These are phyloP conservation scores for Mactromeris polynyma DNA, from an alignment of 2,888 invertebrate species.

Conservation along the genomic window DNA sequence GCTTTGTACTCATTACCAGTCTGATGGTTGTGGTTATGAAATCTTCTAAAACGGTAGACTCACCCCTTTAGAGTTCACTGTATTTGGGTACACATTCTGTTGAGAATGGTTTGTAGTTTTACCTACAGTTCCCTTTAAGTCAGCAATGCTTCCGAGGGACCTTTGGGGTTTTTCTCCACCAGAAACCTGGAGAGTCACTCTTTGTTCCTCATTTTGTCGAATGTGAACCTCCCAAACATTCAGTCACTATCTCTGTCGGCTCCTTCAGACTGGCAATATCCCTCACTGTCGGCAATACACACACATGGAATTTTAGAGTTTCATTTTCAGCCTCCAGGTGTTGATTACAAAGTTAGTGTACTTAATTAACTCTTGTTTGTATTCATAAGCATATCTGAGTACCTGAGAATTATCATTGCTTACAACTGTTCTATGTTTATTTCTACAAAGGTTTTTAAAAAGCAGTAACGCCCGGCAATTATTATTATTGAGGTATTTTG, in stretches of 20 bases:
- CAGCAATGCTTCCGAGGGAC: no score
- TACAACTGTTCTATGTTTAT: neutral
- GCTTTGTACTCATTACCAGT: neutral
- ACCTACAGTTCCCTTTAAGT: no score
- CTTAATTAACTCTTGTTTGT: constrained; percentile 9
- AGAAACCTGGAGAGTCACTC: no score
- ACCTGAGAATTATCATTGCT: neutral
- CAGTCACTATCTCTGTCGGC: no score
- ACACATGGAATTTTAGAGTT: neutral
- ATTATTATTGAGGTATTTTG: neutral
- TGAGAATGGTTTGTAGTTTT: no score
- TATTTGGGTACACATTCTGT: no score
- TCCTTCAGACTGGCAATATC: neutral
- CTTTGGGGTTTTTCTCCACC: no score
- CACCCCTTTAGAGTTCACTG: no score
- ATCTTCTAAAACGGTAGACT: neutral
- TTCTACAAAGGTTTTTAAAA: neutral
- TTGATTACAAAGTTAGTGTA: neutral
- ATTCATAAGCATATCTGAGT: neutral
- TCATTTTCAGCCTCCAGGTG: neutral
- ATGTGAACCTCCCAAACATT: no score
- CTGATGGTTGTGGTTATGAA: neutral
- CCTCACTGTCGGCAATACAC: neutral
- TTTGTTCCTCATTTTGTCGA: no score
- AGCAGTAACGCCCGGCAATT: neutral